Conservation (phyloP, 2,888 invertebrate genomes). For the Vesta saturnalis region DNA sequence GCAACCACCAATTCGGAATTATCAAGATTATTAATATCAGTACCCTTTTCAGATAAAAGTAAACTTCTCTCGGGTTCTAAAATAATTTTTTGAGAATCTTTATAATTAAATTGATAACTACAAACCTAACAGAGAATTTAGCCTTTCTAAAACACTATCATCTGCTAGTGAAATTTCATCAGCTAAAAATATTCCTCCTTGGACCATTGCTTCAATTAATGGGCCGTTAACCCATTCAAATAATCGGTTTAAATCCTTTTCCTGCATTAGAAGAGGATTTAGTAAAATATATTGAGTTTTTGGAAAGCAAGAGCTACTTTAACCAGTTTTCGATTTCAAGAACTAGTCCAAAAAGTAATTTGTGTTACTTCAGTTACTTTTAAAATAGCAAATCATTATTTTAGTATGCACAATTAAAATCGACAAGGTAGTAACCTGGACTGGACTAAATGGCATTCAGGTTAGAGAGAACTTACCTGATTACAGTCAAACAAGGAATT, state of each 20-base stretch:
- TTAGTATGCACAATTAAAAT: too few species aligned
- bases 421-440: too few species aligned
- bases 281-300: conserved; percentile 32
- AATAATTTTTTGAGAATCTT: conserved; percentile 35
- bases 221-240: conserved; percentile 99
- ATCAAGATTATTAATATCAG: conserved; percentile 65
- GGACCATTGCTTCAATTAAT: conserved; percentile 88
- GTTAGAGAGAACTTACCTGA: neutral
- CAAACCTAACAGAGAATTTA: conserved; percentile 89
- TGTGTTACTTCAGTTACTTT: too few species aligned
- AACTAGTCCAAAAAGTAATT: too few species aligned
- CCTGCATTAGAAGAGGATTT: conserved; percentile 38
- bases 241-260: conserved; percentile 64
- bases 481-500: neutral
- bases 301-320: too few species aligned
- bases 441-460: neutral
- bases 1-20: conserved; percentile 72
- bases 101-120: conserved; percentile 14
- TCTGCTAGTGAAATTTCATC: conserved; percentile 99
- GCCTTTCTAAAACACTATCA: conserved; percentile 95
- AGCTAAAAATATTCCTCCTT: conserved; percentile 89
- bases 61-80: conserved; percentile 90
- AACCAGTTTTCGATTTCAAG: too few species aligned
- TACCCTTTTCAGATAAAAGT: conserved; percentile 90
- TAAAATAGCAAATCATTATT: too few species aligned